Conservation (phyloP, 2,888 invertebrate genomes). For the Sphaerophoria taeniata region DNA sequence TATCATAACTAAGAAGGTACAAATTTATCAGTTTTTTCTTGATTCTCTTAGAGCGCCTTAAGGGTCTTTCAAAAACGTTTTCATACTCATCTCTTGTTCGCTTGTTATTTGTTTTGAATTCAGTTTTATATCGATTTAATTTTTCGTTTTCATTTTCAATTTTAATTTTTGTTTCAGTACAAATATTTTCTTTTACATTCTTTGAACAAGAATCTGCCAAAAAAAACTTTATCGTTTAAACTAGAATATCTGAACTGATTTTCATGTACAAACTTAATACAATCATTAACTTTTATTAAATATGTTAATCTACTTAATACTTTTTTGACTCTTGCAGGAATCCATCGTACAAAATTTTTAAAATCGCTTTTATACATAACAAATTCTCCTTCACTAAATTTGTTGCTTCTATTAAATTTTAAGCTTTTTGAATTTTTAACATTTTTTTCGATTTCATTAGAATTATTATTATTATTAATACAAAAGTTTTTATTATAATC, state of each 20-base stretch:
- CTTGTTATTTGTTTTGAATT: no score
- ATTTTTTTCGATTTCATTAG: not conserved
- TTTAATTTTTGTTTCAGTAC: not conserved
- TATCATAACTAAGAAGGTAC: not conserved
- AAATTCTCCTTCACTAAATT: conserved; percentile 7
- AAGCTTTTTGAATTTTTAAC: conserved; percentile 5
- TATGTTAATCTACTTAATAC: conserved; percentile 16
- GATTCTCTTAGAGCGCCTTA: no score
- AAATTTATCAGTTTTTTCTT: no score
- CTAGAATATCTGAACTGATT: conserved; percentile 25
- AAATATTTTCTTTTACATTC: not conserved
- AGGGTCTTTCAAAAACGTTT: no score
- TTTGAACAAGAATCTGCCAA: conserved; percentile 17
- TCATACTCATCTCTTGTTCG: no score
- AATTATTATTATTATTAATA: conserved; percentile 3
- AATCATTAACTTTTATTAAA: conserved; percentile 20
- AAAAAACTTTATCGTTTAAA: conserved; percentile 17
- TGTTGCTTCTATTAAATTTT: conserved; percentile 2
- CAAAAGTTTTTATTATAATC: conserved; percentile 10
- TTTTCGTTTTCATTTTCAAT: not conserved
- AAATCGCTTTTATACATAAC: conserved; percentile 8
- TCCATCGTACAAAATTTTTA: not conserved
- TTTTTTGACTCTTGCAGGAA: not conserved
- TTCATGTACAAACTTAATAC: conserved; percentile 26
- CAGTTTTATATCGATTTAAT: no score